Evolutionary conservation across 2,888 invertebrate genomes (phyloP), one percentile per base, ranked within the genome.

Genomic region (Ichneumon xanthorius): DNA sequence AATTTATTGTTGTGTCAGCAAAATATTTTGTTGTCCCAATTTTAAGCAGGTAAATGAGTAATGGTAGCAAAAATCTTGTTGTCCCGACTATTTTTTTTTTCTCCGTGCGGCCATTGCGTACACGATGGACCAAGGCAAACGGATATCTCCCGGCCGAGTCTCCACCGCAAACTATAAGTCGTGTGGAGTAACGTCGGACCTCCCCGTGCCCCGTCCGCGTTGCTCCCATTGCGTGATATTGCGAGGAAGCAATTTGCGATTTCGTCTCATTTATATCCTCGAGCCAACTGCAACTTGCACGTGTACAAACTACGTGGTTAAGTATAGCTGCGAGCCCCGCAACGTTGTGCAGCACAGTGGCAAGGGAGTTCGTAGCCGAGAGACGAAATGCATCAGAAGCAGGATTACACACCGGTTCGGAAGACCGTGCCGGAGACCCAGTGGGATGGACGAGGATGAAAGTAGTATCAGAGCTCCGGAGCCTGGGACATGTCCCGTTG

Each of bases 401-500:
- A 61, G 79, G 48, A 75, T 80, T 68, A 61, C 61, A 68, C 58
- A 68, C 58, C 58, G 45, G 26, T 79, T 6, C 26, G 50, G 45
- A 82, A 50, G 79, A 72, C 26, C 30, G 19, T 40, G 58, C n/a
- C 11, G 7, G 77, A 45, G 65, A 2, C 26, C 9, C 48, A 26
- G 37, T 63, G 7, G 14, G 68, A 58, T 40, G 1, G 73, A 75
- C 58, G 55, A 63, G 63, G 75, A 73, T 11, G 45, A 50, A 61
- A 73, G 40, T 26, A 73, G 40, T 26, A 73, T 73, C 58, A 58
- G 26, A 63, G 63, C 48, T 63, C 75, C 63, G 30, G 63, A 50
- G 48, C 67, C 67, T 65, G 55, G 68, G 68, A 79, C 72, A 79
- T 82, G 80, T 82, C 75, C 84, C 84, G 86, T 86, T 86, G 77